Evolutionary conservation across 1,140 invertebrate genomes (phyloP).

Genomic region (Zaprionus ghesquierei): DNA sequence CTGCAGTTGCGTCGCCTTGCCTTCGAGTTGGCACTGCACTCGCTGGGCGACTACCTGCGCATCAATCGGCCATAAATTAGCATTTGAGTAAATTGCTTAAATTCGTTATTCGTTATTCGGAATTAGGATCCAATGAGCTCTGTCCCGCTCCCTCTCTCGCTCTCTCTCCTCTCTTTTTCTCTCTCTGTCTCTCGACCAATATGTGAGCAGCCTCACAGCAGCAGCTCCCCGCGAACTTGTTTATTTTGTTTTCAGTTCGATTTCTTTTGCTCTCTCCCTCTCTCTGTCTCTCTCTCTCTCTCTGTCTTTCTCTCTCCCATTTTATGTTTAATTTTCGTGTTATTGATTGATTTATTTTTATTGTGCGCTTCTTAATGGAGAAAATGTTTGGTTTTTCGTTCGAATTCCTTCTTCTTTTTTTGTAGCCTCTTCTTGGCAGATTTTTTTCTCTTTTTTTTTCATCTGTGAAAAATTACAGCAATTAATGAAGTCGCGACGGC

Average conservation of each 20-base stretch:
- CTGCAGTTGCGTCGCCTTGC: conserved; percentile 15
- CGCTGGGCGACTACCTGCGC: conserved; percentile 66
- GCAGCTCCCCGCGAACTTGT: conserved; percentile 59
- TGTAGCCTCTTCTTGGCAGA: not conserved
- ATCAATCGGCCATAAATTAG: conserved; percentile 82
- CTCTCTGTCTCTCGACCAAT: conserved; percentile 22
- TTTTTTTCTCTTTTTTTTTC: conserved; percentile 12
- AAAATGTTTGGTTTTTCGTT: conserved; percentile 48
- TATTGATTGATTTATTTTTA: conserved; percentile 80
- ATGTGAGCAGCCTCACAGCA: conserved; percentile 27
- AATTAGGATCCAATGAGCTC: conserved; percentile 78
- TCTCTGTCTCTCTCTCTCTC: no score
- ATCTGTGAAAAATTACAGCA: conserved; percentile 56
- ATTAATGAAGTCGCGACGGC: conserved; percentile 57
- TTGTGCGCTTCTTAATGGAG: conserved; percentile 58
- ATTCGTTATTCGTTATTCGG: conserved; percentile 82
- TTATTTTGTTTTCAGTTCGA: conserved; percentile 48
- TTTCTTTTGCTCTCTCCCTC: not conserved
- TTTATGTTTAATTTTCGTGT: conserved; percentile 66
- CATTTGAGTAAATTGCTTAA: conserved; percentile 82
- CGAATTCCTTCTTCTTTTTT: not conserved
- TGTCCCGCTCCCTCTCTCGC: conserved; percentile 10
- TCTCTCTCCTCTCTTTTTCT: conserved; percentile 1
- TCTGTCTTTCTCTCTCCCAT: not conserved
- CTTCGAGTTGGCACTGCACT: conserved; percentile 18